phyloP scores from a whole-genome alignment of 2,888 invertebrate species.

The Plemyria rubiginata region DNA sequence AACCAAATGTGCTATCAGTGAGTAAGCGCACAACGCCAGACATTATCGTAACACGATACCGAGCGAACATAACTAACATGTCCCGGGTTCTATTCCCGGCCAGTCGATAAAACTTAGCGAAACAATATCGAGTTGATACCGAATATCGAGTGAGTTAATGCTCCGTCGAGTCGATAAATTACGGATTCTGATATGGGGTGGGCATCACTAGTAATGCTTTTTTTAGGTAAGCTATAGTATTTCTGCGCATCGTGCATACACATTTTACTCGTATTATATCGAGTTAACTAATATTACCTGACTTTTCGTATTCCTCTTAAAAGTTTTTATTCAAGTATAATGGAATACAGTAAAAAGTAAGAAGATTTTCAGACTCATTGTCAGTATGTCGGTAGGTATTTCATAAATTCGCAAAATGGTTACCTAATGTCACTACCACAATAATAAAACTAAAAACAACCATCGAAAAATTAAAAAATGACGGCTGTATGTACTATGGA shows the following conservation, averaged over 20 bases:
- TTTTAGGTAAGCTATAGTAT: constrained; percentile 36
- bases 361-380: too few species aligned
- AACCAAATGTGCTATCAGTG: constrained; percentile 46
- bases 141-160: constrained; percentile 69
- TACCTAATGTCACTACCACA: too few species aligned
- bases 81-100: constrained; percentile 61
- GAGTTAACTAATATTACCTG: neutral
- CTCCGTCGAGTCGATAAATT: constrained; percentile 56
- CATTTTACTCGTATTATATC: neutral
- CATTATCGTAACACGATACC: constrained; percentile 75
- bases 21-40: constrained; percentile 55
- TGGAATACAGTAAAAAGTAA: neutral
- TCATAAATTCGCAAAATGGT: too few species aligned
- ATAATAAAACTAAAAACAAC: too few species aligned
- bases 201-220: constrained; percentile 42
- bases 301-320: neutral
- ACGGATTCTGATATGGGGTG: constrained; percentile 42
- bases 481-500: too few species aligned
- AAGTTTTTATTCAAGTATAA: neutral
- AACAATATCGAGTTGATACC: constrained; percentile 75
- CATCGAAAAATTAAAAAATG: too few species aligned
- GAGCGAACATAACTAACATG: constrained; percentile 67
- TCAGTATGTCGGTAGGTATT: too few species aligned
- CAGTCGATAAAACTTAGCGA: constrained; percentile 67
- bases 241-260: neutral